Conservation (phyloP, 2,888 invertebrate species). For the Lithophane semibrunnea region DNA sequence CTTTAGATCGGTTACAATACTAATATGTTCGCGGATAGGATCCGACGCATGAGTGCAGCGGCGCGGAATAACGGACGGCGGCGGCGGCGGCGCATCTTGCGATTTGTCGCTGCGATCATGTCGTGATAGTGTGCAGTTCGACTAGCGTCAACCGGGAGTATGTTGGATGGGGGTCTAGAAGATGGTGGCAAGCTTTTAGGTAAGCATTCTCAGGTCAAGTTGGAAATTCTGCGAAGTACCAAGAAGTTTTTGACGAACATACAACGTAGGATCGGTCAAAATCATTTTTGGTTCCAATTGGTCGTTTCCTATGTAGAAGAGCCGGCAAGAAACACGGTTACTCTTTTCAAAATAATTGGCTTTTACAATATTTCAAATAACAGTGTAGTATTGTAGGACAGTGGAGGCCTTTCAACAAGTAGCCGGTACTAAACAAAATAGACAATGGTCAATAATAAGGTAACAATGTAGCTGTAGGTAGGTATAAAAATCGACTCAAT, state of each 20-base stretch:
- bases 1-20: constrained; percentile 72
- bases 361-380: too few relatives aligned
- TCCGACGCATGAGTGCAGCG: constrained; percentile 72
- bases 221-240: neutral
- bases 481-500: neutral
- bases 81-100: constrained; percentile 72
- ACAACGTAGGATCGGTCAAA: too few relatives aligned
- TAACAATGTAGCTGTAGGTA: neutral
- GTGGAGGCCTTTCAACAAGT: too few relatives aligned
- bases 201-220: neutral
- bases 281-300: too few relatives aligned
- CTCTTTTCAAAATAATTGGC: too few relatives aligned
- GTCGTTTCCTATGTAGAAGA: too few relatives aligned
- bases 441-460: neutral
- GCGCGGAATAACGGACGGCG: constrained; percentile 73
- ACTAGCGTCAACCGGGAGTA: constrained; percentile 73
- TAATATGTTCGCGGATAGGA: constrained; percentile 70
- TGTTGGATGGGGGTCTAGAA: constrained; percentile 62
- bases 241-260: neutral
- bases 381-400: too few relatives aligned
- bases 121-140: constrained; percentile 73
- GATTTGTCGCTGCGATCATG: constrained; percentile 83
- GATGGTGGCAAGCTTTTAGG: constrained; percentile 35
- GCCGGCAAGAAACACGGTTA: too few relatives aligned
- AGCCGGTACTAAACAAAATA: too few relatives aligned